A percentile compares a stretch with the other conserved stretches of the same genome.
Evolutionary conservation across 2,888 invertebrate species (phyloP).

Genomic region (Dryobota labecula): DNA sequence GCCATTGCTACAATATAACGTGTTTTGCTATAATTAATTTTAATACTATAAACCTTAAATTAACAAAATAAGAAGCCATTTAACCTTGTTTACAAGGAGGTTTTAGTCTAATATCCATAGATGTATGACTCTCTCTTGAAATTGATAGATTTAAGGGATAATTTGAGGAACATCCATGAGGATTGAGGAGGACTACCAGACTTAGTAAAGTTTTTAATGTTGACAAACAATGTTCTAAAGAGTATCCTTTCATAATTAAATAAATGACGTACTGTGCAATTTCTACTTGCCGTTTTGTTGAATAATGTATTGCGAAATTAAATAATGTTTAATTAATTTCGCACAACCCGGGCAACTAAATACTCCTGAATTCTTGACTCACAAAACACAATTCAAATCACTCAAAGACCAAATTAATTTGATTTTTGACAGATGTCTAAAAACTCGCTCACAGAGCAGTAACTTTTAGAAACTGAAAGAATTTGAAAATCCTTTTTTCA

Average conservation of each 20-base stretch:
- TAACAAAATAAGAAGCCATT: not conserved
- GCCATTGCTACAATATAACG: constrained; percentile 42
- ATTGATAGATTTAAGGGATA: not conserved
- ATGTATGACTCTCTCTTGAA: not conserved
- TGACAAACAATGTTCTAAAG: constrained; percentile 23
- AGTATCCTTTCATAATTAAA: not conserved
- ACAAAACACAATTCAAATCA: too few species aligned
- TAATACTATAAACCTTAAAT: not conserved
- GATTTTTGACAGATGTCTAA: too few species aligned
- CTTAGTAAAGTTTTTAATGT: not conserved
- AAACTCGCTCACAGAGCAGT: too few species aligned
- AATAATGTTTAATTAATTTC: not conserved
- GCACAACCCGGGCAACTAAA: too few species aligned
- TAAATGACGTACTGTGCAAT: not conserved
- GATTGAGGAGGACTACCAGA: too few species aligned
- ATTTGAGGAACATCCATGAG: not conserved
- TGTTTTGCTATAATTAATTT: not conserved
- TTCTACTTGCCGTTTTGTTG: not conserved
- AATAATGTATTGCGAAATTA: not conserved
- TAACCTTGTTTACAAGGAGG: not conserved
- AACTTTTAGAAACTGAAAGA: too few species aligned
- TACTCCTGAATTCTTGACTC: too few species aligned
- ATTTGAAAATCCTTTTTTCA: not conserved
- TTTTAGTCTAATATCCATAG: not conserved
- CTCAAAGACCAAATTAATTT: too few species aligned